Base-by-base conservation (phyloP, 2,888 invertebrate genomes). In the Drosophila demipolita region DNA sequence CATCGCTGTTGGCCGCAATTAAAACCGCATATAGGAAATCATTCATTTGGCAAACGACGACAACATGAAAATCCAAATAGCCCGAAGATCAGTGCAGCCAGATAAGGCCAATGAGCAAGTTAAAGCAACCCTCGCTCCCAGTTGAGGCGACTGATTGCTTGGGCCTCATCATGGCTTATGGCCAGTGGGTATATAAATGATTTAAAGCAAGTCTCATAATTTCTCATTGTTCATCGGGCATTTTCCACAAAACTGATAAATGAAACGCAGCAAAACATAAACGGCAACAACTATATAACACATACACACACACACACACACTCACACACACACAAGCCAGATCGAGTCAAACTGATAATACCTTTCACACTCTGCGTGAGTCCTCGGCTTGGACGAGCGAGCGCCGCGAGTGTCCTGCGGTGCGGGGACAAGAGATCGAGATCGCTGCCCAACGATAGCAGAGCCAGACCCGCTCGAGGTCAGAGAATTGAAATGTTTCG, bases 161-260 rank as follows among this genome's bases (percentile, higher is more conserved):
- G 53, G 58, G 58, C 33, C 11, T 40, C 49, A n/a, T 40, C 49
- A n/a, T 20, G 72, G 64, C 68, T 72, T 66, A 68, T 70, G 59
- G 58, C 54, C 33, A 61, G 59, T 75, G 66, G 68, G 32, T 29
- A 50, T 40, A 66, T 81, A 89, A 90, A 90, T 87, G 90, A 88
- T 90, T 90, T 89, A 88, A 90, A 87, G 74, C 78, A 84, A 90
- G 79, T 73, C 79, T 90, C 89, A 90, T 89, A 90, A 89, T 90
- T 88, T 83, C 69, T 76, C 85, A 90, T 90, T 90, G 91, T 90
- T 88, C 79, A 54, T 55, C 80, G 73, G 75, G 74, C 80, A 76
- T 75, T 86, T 86, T 86, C 73, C 76, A 83, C 70, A 74, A 78
- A 79, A 83, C 89, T 87, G 85, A 90, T 90, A 89, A 87, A 86